phyloP scores from a whole-genome alignment of 2,888 invertebrate genomes.

The Eumacrocentrus americanus region DNA sequence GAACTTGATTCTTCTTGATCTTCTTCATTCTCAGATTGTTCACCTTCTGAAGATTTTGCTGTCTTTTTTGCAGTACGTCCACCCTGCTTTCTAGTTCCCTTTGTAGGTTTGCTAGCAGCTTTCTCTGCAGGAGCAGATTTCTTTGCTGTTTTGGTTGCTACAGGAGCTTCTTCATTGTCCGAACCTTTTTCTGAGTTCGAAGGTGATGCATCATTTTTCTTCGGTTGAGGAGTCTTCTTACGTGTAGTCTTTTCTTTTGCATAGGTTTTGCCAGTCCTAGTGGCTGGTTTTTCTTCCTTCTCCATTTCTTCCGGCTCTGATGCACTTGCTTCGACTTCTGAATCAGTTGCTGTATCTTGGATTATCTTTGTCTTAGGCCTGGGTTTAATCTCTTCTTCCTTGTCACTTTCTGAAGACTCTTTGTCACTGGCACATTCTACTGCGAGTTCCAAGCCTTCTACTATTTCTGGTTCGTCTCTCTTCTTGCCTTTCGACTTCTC shows the following conservation, averaged over 20 bases:
- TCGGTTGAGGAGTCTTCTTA: background rate
- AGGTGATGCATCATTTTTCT: background rate
- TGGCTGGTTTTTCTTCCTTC: background rate
- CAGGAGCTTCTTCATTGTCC: background rate
- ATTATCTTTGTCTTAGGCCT: conserved; percentile 54
- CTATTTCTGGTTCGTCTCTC: conserved; percentile 46
- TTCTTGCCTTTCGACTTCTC: conserved; percentile 34
- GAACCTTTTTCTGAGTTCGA: background rate
- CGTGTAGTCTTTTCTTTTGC: background rate
- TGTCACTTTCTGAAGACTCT: conserved; percentile 47
- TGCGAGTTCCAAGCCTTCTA: conserved; percentile 54
- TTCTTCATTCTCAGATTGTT: conserved; percentile 34
- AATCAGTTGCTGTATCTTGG: conserved; percentile 52
- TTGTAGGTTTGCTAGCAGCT: background rate
- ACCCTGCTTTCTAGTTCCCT: conserved; percentile 21
- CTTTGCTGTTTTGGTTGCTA: background rate
- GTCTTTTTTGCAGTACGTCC: conserved; percentile 32
- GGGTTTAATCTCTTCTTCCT: conserved; percentile 42
- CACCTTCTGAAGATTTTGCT: conserved; percentile 33
- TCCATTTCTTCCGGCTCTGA: conserved; percentile 39
- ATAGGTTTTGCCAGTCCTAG: background rate
- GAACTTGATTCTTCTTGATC: conserved; percentile 21
- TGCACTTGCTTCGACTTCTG: conserved; percentile 49
- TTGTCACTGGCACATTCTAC: conserved; percentile 58
- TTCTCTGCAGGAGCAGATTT: background rate